Base-by-base conservation (phyloP, 2,797 vertebrate species). In the Anguilla marmorata region DNA sequence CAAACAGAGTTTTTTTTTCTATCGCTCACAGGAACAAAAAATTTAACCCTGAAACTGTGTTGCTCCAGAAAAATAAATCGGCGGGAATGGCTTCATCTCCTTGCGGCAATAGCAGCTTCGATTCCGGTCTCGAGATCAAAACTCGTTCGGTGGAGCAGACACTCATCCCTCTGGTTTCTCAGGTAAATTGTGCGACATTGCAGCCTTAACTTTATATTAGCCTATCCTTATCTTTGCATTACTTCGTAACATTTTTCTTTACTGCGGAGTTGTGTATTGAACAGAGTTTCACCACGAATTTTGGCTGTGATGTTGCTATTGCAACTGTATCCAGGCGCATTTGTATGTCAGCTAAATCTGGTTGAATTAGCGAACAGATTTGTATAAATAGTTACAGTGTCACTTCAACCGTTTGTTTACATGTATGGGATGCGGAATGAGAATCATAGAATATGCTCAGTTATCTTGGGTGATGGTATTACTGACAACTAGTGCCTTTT, bases 141-240 rank as follows among this genome's bases (percentile, higher is more conserved):
- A 99, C 98, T 92, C 98, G 98, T 90, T 99, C 98, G 27, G 98
- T 99, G 96, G 98, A 99, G 93, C 98, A 99, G 96, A 99, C 98
- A 33, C 96, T 99, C 87, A 96, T 99, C 86, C 98, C 98, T 37
- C 87, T 99, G 74, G 97, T 99, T 85, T 98, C 98, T 88, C 98
- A 99, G 98, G 98, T 99, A 96, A 95, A 94, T 94, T 87, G 41
- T 24, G 19, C 45, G 21, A 9, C 19, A 50, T 9, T 9, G 16
- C 76, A 80, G 37, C 14, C 19, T 48, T 6, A 48, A 80, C 37
- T 45, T 48, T 45, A 48, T 8, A 80, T 80, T 48, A 21, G 12
- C 1, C n/a, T 5, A 33, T 21, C 30, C 8, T 48, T 21, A 24
- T 50, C 7, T 45, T 82, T 82, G 5, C 5, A 82, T 48, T 82